A percentile compares a stretch with the other conserved stretches of the same genome.
These are phyloP conservation scores for Ormyrus rosae DNA, from an alignment of 2,888 invertebrate species.

Conservation along the genomic window DNA sequence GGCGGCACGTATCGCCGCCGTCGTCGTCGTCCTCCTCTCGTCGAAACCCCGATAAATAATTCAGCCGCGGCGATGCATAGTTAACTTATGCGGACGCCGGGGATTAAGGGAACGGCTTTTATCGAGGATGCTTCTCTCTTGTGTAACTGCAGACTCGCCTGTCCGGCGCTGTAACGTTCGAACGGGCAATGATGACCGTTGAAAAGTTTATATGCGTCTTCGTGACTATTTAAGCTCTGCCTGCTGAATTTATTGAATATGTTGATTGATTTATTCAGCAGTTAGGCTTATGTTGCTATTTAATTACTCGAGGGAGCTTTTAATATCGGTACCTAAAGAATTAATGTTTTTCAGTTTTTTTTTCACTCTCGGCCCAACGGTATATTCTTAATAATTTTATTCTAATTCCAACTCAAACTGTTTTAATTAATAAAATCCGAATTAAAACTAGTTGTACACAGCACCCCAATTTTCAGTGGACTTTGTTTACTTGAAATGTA, in stretches of 20 bases:
- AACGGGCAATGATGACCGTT: slow-evolving; percentile 25
- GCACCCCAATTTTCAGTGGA: too few species aligned
- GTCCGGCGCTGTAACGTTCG: neutral
- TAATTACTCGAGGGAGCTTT: neutral
- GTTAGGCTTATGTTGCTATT: neutral
- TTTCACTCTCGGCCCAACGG: too few species aligned
- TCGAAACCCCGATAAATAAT: slow-evolving; percentile 58
- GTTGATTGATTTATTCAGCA: too few species aligned
- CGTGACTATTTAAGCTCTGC: slow-evolving; percentile 12
- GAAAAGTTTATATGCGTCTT: slow-evolving; percentile 34
- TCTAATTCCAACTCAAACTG: too few species aligned
- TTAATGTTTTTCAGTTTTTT: too few species aligned
- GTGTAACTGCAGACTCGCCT: too few species aligned
- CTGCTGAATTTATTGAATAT: slow-evolving; percentile 21
- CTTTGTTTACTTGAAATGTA: too few species aligned
- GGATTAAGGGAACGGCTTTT: slow-evolving; percentile 58
- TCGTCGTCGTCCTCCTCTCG: neutral
- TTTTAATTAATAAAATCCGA: too few species aligned
- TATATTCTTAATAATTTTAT: too few species aligned
- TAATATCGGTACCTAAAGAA: neutral
- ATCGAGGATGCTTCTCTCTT: slow-evolving; percentile 48
- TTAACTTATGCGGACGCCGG: slow-evolving; percentile 57
- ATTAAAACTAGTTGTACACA: too few species aligned
- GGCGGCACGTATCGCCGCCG: neutral
- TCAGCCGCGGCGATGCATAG: slow-evolving; percentile 60